Evolutionary conservation across 2,888 invertebrate genomes (phyloP), one percentile per base, ranked within the genome.

Genomic region (Pedicia rivosa): DNA sequence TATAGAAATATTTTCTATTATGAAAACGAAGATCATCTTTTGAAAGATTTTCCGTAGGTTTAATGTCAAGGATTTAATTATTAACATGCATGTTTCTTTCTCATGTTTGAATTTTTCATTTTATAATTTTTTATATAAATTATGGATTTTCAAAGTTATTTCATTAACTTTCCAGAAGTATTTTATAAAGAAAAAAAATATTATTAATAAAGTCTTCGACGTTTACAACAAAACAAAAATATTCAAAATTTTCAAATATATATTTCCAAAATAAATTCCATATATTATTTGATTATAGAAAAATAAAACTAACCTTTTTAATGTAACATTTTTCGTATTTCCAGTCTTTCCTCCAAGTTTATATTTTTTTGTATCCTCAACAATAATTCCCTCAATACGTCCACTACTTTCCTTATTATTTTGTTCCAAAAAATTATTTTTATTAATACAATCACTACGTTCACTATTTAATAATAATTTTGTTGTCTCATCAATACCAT

Each of bases 241-340:
- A 5, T 15, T 9, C 6, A 29, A 4, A 13, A 29, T 29, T 14
- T 14, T 29, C 5, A 29, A 13, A 14, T 14, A 9, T 29, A 29
- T 9, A 15, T 15, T 10, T 13, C 14, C 5, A 29, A 29, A 14
- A 29, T 8, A 13, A 29, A 29, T 14, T 29, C 9, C 13, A 9
- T 29, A 5, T 14, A 29, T 2, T 9, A 13, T 29, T 14, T 13
- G 9, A 17, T 17, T 17, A 31, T 31, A 31, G 7, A 17, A 31
- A 16, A 16, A 30, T 9, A 17, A 17, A 12, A 49, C 50, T 41
- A 38, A 59, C 58, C 59, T 54, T 46, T 59, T 59, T 16, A 59
- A 50, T 30, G 59, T 55, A 37, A 56, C 56, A 47, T 50, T 54
- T 48, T 59, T 59, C 19, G 55, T 50, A 15, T 10, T 10, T 24